phyloP scores from a whole-genome alignment of 2,797 vertebrate species.

The Percopsis omiscomaycus region DNA sequence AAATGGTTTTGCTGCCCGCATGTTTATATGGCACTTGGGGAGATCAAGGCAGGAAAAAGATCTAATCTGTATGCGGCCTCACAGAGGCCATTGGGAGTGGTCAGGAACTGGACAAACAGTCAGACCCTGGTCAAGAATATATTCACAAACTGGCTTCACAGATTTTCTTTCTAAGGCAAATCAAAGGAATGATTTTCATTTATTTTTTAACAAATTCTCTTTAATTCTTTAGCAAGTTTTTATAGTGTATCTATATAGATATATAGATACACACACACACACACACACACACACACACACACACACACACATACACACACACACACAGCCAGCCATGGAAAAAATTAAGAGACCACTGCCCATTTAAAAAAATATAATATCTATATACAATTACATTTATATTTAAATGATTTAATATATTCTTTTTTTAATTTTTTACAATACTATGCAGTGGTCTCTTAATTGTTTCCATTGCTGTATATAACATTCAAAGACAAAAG shows the following conservation, averaged over 20 bases:
- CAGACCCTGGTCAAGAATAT: constrained; percentile 47
- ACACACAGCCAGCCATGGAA: not conserved
- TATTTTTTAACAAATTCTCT: too few relatives aligned
- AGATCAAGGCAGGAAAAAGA: constrained; percentile 46
- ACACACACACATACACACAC: not conserved
- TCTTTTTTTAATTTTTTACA: not conserved
- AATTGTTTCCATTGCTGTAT: too few relatives aligned
- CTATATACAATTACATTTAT: too few relatives aligned
- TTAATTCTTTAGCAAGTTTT: too few relatives aligned
- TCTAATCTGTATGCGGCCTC: constrained; percentile 76
- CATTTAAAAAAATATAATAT: too few relatives aligned
- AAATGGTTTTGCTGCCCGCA: constrained; percentile 35
- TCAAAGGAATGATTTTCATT: constrained; percentile 36
- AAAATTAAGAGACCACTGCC: too few relatives aligned
- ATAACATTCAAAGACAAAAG: too few relatives aligned
- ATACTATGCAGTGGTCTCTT: too few relatives aligned
- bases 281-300: not conserved
- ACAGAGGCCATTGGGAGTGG: constrained; percentile 56
- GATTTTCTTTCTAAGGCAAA: constrained; percentile 58
- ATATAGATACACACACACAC: constrained; percentile 5
- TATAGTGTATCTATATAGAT: too few relatives aligned
- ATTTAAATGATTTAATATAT: too few relatives aligned
- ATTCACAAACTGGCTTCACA: constrained; percentile 37
- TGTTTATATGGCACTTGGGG: constrained; percentile 52
- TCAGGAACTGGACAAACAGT: constrained; percentile 64